A percentile compares a stretch with the other conserved stretches of the same genome.
phyloP scores from a whole-genome alignment of 2,113 vertebrate species.

The Protomyctophum bolini region DNA sequence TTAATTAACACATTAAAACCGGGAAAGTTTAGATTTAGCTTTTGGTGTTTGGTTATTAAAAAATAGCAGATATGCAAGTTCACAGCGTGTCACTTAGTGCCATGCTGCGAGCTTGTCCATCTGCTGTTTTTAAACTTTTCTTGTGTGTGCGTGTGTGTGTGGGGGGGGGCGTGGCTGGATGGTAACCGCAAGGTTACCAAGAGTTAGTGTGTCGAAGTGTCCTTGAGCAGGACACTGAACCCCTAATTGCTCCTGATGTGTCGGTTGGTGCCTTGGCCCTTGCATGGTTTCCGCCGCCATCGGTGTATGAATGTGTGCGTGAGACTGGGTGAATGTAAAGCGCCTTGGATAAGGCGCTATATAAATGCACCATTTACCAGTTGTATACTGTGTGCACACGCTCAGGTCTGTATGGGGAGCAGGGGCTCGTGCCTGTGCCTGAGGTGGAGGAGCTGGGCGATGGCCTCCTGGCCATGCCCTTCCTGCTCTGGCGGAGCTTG shows the following conservation, averaged over 20 bases:
- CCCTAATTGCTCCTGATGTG: background rate
- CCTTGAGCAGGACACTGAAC: background rate
- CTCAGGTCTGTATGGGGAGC: constrained; percentile 81
- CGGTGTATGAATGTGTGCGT: no score
- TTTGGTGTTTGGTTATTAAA: no score
- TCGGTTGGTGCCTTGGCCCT: no score
- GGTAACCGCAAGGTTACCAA: no score
- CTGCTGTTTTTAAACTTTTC: constrained; percentile 5
- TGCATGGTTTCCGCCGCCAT: no score
- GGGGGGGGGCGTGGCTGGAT: background rate
- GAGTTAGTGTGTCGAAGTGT: background rate
- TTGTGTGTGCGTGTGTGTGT: constrained; percentile 10
- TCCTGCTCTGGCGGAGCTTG: constrained; percentile 80
- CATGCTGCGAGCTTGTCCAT: no score
- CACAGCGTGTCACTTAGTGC: no score
- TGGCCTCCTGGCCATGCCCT: constrained; percentile 76
- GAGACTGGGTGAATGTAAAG: no score
- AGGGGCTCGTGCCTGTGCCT: constrained; percentile 81
- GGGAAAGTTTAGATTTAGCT: no score
- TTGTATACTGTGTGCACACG: constrained; percentile 13
- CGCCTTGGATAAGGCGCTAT: no score
- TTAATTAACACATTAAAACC: no score
- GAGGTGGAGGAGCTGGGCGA: constrained; percentile 74
- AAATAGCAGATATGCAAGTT: no score
- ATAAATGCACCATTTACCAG: background rate